Evolutionary conservation across 2,888 invertebrate genomes (phyloP).

Genomic region (Drosophila nigritarsus): DNA sequence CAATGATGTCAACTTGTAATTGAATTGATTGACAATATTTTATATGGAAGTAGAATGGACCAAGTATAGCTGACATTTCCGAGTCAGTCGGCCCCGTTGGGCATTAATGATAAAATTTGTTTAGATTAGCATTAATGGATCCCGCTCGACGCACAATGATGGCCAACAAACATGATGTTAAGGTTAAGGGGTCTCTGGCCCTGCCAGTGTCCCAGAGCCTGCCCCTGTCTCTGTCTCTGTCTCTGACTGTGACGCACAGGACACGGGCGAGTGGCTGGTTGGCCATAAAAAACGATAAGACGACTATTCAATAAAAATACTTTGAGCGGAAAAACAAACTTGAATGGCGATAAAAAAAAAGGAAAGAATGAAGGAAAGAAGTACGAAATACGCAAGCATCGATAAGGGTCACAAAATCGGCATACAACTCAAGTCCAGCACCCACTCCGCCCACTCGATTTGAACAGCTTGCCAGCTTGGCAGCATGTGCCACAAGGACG

Average conservation of each 20-base stretch:
- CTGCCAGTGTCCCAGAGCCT: constrained; percentile 9
- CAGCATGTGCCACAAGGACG: constrained; percentile 21
- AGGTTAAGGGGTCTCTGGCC: constrained; percentile 17
- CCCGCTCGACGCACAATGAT: constrained; percentile 24
- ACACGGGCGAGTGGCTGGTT: constrained; percentile 53
- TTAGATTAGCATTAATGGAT: constrained; percentile 83
- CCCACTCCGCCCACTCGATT: constrained; percentile 64
- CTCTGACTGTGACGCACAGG: constrained; percentile 44
- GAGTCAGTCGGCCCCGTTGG: constrained; percentile 27
- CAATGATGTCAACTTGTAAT: constrained; percentile 81
- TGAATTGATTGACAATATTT: constrained; percentile 84
- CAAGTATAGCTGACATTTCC: constrained; percentile 29
- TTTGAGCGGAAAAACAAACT: constrained; percentile 85
- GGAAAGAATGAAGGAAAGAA: background rate
- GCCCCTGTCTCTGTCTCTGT: constrained; percentile 1
- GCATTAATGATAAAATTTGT: constrained; percentile 81
- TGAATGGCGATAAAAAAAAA: constrained; percentile 72
- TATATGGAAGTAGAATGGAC: constrained; percentile 58
- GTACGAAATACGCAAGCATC: constrained; percentile 28
- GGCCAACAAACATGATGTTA: constrained; percentile 26
- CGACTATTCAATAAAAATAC: constrained; percentile 81
- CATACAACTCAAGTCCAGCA: constrained; percentile 44
- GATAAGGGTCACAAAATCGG: constrained; percentile 58
- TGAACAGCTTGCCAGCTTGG: constrained; percentile 9
- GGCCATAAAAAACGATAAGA: constrained; percentile 81